Evolutionary conservation across 2,888 invertebrate genomes (phyloP).

Genomic region (Melitaea athalia): DNA sequence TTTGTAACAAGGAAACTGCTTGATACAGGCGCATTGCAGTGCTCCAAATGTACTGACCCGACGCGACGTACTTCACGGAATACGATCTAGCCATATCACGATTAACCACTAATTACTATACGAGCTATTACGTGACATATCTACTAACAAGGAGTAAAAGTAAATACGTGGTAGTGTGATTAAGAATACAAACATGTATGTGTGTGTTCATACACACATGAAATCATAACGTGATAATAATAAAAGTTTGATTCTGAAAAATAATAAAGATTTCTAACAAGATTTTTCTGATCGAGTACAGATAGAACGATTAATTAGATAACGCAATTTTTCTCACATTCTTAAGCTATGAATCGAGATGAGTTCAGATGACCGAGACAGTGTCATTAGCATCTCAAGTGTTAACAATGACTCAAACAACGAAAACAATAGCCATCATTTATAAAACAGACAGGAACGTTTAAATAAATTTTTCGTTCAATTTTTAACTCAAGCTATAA

Average conservation of each 20-base stretch:
- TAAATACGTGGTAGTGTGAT: neutral
- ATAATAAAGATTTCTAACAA: neutral
- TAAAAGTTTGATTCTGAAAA: neutral
- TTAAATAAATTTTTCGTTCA: no score
- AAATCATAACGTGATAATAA: no score
- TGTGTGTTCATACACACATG: neutral
- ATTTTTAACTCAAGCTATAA: neutral
- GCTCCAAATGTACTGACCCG: conserved; percentile 14
- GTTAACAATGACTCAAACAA: conserved; percentile 21
- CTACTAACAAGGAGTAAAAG: neutral
- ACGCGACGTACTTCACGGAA: neutral
- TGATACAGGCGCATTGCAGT: conserved; percentile 18
- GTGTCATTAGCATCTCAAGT: conserved; percentile 28
- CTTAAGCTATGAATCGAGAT: conserved; percentile 29
- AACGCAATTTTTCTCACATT: conserved; percentile 20
- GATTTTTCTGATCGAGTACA: neutral
- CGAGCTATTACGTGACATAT: conserved; percentile 3
- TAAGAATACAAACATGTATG: neutral
- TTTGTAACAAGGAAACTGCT: conserved; percentile 5
- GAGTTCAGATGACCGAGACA: conserved; percentile 28
- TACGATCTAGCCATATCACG: neutral
- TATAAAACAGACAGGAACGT: neutral
- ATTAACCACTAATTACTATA: neutral
- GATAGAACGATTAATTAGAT: neutral
- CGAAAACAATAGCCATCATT: conserved; percentile 15